A percentile compares a stretch with the other conserved stretches of the same genome.
These are phyloP conservation scores for Graphium colonna DNA, from an alignment of 2,888 invertebrate genomes.

Conservation along the genomic window DNA sequence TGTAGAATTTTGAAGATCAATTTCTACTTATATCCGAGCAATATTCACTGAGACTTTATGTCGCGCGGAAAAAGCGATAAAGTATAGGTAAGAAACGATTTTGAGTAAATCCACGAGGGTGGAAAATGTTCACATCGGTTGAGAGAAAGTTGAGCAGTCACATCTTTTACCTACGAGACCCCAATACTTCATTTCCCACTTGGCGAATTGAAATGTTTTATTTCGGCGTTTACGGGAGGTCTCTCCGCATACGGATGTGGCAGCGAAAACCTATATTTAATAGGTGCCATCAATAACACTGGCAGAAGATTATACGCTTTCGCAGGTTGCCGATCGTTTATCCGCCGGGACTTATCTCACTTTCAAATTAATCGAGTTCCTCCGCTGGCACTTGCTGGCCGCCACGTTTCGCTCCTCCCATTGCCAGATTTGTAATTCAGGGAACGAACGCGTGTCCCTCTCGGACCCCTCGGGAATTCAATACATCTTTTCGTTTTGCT, in stretches of 20 bases:
- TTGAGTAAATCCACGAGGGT: conserved; percentile 35
- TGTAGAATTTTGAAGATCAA: background rate
- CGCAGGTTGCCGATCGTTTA: conserved; percentile 62
- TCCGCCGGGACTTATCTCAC: conserved; percentile 66
- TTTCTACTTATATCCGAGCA: background rate
- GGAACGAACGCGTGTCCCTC: conserved; percentile 49
- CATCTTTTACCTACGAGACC: conserved; percentile 55
- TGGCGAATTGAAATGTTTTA: conserved; percentile 73
- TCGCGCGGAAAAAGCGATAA: background rate
- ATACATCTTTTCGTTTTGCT: conserved; percentile 36
- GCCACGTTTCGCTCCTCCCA: conserved; percentile 43
- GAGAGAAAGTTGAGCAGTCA: conserved; percentile 43
- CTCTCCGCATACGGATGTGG: conserved; percentile 47
- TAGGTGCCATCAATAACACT: conserved; percentile 78
- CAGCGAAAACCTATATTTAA: conserved; percentile 74
- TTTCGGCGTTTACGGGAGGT: conserved; percentile 56
- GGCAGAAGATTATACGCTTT: conserved; percentile 68
- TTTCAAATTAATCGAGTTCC: conserved; percentile 75
- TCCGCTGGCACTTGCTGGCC: conserved; percentile 52
- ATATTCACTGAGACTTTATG: background rate
- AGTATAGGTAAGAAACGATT: conserved; percentile 19
- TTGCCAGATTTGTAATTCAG: conserved; percentile 59
- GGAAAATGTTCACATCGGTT: conserved; percentile 37
- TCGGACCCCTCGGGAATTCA: conserved; percentile 45
- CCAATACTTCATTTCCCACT: conserved; percentile 68